Conservation (phyloP, 2,113 vertebrate genomes). For the Chaenogobius annularis region DNA sequence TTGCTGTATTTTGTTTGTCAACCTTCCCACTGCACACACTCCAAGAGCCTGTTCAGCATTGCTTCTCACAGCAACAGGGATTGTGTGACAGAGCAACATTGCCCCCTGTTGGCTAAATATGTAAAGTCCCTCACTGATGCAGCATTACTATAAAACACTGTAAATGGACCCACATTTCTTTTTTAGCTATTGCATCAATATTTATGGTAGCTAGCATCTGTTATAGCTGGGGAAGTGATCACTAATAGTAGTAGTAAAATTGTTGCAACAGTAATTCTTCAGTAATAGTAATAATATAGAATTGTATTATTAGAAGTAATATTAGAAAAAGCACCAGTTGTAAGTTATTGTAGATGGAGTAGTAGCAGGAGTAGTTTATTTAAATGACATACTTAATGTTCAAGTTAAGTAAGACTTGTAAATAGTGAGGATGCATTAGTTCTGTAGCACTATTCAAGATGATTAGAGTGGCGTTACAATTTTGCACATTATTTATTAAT, state of each 20-base stretch:
- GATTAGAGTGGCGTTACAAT: no score
- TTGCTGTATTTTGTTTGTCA: slow-evolving; percentile 59
- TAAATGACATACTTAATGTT: no score
- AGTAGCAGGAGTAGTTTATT: neutral
- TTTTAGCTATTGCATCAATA: neutral
- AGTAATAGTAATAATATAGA: neutral
- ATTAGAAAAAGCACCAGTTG: neutral
- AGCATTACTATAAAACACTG: slow-evolving; percentile 1
- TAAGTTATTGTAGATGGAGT: neutral
- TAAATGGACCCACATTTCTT: neutral
- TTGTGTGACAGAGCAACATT: slow-evolving; percentile 70
- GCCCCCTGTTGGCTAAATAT: slow-evolving; percentile 73
- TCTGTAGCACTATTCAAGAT: no score
- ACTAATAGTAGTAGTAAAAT: neutral
- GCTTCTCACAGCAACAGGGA: slow-evolving; percentile 12
- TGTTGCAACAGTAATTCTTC: neutral
- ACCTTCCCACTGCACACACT: slow-evolving; percentile 47
- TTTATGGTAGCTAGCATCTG: neutral
- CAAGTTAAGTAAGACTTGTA: no score
- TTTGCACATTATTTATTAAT: no score
- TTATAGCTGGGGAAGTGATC: no score
- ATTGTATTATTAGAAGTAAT: neutral
- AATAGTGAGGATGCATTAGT: no score
- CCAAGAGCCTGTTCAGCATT: slow-evolving; percentile 30
- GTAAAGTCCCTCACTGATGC: slow-evolving; percentile 18